These are phyloP conservation scores for Scortum barcoo DNA, from an alignment of 2,113 vertebrate species.

Conservation along the genomic window DNA sequence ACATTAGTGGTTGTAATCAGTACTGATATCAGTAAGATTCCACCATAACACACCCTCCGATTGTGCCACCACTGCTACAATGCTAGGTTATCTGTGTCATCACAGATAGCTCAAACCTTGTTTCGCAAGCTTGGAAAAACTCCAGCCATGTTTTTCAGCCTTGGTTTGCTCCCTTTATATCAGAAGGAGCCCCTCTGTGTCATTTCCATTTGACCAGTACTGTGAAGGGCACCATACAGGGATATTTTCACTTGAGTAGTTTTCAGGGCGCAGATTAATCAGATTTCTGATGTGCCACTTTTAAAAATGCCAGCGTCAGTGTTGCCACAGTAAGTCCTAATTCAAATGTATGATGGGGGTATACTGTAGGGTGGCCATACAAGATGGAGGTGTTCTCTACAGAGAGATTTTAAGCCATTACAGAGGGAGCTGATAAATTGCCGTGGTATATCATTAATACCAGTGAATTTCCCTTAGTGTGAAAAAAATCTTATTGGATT, in stretches of 20 bases:
- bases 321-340: not conserved
- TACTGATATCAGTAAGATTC: not conserved
- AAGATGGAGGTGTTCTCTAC: not conserved
- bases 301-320: not conserved
- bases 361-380: not conserved
- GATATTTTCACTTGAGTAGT: constrained; percentile 36
- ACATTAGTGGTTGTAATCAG: constrained; percentile 4
- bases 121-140: constrained; percentile 46
- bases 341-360: not conserved
- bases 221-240: constrained; percentile 18
- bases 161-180: constrained; percentile 37
- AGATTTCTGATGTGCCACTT: constrained; percentile 22
- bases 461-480: constrained; percentile 35
- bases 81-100: constrained; percentile 68
- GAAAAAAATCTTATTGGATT: constrained; percentile 20
- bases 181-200: constrained; percentile 26
- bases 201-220: constrained; percentile 30
- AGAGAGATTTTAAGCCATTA: not conserved
- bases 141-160: constrained; percentile 19
- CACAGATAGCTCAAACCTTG: constrained; percentile 49
- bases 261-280: constrained; percentile 35
- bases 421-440: constrained; percentile 4
- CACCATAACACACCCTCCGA: not conserved
- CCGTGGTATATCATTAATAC: constrained; percentile 23
- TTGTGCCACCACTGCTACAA: constrained; percentile 35